A percentile compares a stretch with the other conserved stretches of the same genome.
Evolutionary conservation across 1,140 invertebrate species (phyloP).

Genomic region (Contarinia nasturtii): DNA sequence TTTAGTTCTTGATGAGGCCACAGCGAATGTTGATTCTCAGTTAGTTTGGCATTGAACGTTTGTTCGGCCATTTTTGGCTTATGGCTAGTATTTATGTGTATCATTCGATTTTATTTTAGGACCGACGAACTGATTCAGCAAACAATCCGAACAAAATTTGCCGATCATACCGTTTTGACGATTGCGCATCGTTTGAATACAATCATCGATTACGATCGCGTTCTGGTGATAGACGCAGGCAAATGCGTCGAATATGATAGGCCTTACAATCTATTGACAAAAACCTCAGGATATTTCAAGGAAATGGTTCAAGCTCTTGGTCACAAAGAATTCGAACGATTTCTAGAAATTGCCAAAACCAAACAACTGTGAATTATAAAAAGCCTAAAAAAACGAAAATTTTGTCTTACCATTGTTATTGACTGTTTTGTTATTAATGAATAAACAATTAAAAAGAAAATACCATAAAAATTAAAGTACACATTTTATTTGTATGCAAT

Average conservation of each 20-base stretch:
- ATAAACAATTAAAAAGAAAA: no score
- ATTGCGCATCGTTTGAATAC: conserved; percentile 55
- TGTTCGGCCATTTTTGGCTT: conserved; percentile 2
- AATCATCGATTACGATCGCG: conserved; percentile 41
- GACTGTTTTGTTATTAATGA: no score
- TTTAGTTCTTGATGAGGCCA: conserved; percentile 39
- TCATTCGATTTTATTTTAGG: conserved; percentile 13
- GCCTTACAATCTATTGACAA: conserved; percentile 32
- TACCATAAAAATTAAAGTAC: no score
- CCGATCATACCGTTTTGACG: conserved; percentile 45
- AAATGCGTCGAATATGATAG: conserved; percentile 30
- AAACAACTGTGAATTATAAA: background rate
- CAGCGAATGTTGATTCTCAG: conserved; percentile 31
- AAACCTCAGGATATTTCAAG: conserved; percentile 1
- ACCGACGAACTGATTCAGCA: conserved; percentile 35
- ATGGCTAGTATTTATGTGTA: background rate
- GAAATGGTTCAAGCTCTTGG: background rate
- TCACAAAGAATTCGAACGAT: background rate
- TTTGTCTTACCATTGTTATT: no score
- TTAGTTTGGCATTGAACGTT: conserved; percentile 17
- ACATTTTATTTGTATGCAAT: no score
- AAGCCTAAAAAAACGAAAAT: no score
- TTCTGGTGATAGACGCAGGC: conserved; percentile 49
- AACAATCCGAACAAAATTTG: conserved; percentile 33
- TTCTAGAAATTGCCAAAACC: background rate